A percentile compares a stretch with the other conserved stretches of the same genome.
Evolutionary conservation across 1,140 invertebrate genomes (phyloP).

Genomic region (Brachionus rubens): DNA sequence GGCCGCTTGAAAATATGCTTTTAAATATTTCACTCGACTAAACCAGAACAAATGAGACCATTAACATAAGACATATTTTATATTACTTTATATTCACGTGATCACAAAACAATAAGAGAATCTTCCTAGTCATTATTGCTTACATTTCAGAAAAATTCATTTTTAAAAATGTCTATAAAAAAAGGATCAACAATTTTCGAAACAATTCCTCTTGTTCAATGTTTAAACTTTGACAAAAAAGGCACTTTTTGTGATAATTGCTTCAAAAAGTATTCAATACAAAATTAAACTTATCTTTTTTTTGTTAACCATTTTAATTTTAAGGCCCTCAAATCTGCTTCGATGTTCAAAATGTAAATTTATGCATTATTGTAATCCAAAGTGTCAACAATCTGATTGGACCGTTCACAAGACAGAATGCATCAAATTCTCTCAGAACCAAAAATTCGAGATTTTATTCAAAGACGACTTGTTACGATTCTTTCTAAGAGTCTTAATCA

Average conservation of each 20-base stretch:
- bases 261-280: neutral
- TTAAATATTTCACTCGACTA: no score
- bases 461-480: neutral
- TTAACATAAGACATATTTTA: no score
- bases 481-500: slow-evolving; percentile 16
- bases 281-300: no score
- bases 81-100: no score
- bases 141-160: no score
- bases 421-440: neutral
- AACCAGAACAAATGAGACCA: no score
- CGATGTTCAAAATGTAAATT: neutral
- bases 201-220: neutral
- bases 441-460: neutral
- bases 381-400: neutral
- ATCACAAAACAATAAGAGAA: no score
- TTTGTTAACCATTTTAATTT: no score
- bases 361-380: slow-evolving; percentile 6
- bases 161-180: neutral
- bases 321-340: neutral
- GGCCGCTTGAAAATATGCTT: no score
- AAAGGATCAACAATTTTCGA: neutral
- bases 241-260: neutral
- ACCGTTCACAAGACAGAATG: neutral
- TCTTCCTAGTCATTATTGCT: no score
- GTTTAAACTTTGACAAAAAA: neutral